Evolutionary conservation across 2,113 vertebrate genomes (phyloP), one percentile per base, ranked within the genome.

Genomic region (Pseudorhombus dupliciocellatus): DNA sequence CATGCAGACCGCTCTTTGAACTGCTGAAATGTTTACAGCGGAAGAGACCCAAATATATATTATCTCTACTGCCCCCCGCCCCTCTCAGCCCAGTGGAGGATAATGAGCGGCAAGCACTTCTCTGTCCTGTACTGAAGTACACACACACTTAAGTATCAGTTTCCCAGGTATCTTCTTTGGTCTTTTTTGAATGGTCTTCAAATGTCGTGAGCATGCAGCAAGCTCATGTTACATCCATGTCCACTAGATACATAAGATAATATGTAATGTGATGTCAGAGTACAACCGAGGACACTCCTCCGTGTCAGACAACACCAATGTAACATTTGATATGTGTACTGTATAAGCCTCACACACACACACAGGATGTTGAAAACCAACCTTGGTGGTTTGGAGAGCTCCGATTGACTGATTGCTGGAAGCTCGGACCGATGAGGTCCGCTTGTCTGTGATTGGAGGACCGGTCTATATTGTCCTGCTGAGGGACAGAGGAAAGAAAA

Each of bases 401-500:
- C 77, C 78, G 94, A 79, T 87, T 94, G 70, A 93, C 77, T 9
- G 91, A 89, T 44, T 92, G 91, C 77, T 94, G 93, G 87, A 95
- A 95, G 84, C 89, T 88, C 0, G 94, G 87, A 84, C 92, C 93
- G 75, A 95, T 93, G 66, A 94, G 90, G 73, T 95, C 93, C 37
- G 91, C 58, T 57, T 85, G 91, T 82, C 92, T 88, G 77, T 93
- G 95, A 83, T 90, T 88, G 3, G 95, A 83, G 37, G 94, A 89
- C 80, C 95, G 95, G 84, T 97, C 96, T 84, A 94, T 95, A 79
- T 95, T 95, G 85, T 96, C 96, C 95, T 97, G 92, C 87, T 92
- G 78, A 86, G 37, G 67, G 31, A 80, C n/a, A 79, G 16, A 80
- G 48, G 70, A 59, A 6, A 1, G 24, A 48, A 4, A 44, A 28